Evolutionary conservation across 2,888 invertebrate genomes (phyloP).

Genomic region (Latrodectus hesperus): DNA sequence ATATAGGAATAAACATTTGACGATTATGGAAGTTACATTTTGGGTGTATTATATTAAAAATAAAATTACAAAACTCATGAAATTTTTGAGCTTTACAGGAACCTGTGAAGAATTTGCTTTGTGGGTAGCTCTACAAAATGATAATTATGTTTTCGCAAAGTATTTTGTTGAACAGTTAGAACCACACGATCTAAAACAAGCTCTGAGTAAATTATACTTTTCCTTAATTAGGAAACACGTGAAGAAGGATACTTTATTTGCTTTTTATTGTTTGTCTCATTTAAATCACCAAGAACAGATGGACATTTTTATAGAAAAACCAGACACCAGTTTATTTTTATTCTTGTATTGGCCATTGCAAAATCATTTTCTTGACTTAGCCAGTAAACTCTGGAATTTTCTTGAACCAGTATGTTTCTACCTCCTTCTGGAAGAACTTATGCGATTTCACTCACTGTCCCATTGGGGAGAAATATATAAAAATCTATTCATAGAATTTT

Average conservation of each 20-base stretch:
- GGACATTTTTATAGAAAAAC: not conserved
- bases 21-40: not conserved
- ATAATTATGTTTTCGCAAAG: not conserved
- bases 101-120: not conserved
- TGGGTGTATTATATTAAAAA: conserved; percentile 9
- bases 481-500: not conserved
- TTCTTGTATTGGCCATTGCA: not conserved
- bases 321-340: not conserved
- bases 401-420: not conserved
- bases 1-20: not conserved
- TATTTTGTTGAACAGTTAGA: conserved; percentile 2
- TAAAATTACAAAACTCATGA: not conserved
- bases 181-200: not conserved
- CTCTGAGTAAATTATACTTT: not conserved
- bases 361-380: not conserved
- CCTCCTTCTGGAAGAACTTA: not conserved
- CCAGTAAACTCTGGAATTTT: not conserved
- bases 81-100: not conserved
- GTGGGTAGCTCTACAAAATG: not conserved
- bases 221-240: not conserved
- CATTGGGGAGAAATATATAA: not conserved
- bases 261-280: not conserved
- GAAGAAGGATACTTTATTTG: not conserved
- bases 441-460: not conserved
- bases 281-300: not conserved